Evolutionary conservation across 2,888 invertebrate species (phyloP), one percentile per base, ranked within the genome.

Genomic region (Meiosimyza decipiens): DNA sequence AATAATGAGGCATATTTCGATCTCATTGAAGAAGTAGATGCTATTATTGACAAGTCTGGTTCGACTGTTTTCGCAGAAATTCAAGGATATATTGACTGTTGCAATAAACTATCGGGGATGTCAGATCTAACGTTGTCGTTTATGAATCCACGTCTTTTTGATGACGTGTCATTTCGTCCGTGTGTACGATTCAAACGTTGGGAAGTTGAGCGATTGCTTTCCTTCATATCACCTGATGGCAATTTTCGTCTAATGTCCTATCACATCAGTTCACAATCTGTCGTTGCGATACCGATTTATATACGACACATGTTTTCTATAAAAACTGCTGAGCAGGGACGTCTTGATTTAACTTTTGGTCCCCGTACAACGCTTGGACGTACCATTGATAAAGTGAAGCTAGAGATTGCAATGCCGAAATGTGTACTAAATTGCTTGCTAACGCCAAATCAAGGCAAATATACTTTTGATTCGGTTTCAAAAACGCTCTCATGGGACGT

Each of bases 1-100:
- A 99, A 98, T 85, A 99, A 99, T 86, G 99, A 99, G 88, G 98
- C 99, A 7, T 99, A 99, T 87, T 99, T 99, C 86, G 99, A 99
- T 89, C 97, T 98, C 2, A 94, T 99, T 63, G 99, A 99, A 88
- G 99, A 99, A 89, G 96, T 99, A 3, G 99, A 99, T 88, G 99
- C 98, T 15, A 99, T 99, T 79, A 97, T 99, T 82, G 99, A 99
- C 88, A 97, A 96, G 88, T 94, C 95, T 77, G 99, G 99, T 12
- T 94, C 96, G 11, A 98, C 98, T 0, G 97, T 99, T 0, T 98
- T 96, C 87, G 97, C 98, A n/a, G 99, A 99, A 90, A 99, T 99
- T 83, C 98, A 98, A 87, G 99, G 99, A 86, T 98, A 98, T 91
- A 95, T 99, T 87, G 99, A 99, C 84, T 99, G 99, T 86, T 96